Base-by-base conservation (phyloP, 2,113 vertebrate species). In the Entomyzon cyanotis region DNA sequence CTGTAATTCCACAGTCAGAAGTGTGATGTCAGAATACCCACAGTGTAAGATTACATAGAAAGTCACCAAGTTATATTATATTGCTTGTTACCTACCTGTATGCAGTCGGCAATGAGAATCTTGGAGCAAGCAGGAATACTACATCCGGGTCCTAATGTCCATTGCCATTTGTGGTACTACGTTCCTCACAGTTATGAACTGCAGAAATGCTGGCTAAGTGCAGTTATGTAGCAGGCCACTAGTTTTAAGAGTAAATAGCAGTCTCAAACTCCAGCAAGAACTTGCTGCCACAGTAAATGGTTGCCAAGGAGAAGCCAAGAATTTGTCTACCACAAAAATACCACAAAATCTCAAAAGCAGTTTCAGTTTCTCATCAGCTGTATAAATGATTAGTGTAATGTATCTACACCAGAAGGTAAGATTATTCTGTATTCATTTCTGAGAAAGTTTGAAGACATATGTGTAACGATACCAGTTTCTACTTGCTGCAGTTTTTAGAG, bases 81-180 rank as follows among this genome's bases (percentile, higher is more conserved):
- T 98, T 98, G 98, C 98, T 98, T 98, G 98, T 98, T 98, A 99
- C 99, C 99, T 99, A 99, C 99, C 99, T 99, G 98, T 96, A 98
- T 78, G 99, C 98, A 97, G 99, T 98, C 99, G 98, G 99, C 98
- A 99, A 99, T 99, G 99, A 99, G 99, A 98, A 99, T 99, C 99
- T 99, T 97, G 99, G 98, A 99, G 99, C 98, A 99, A 99, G 99
- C 98, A 98, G 98, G 98, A 98, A 98, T 98, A 98, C 98, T 98
- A 99, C 98, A 99, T 99, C 99, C 99, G 98, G 99, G 99, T 99
- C 99, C 99, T 99, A 99, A 98, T 99, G 99, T 99, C 99, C 99
- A 99, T 99, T 99, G 99, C 99, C 99, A 98, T 99, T 99, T 99
- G 99, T 98, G 98, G 99, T 98, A 99, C 99, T 99, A 99, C 99